A percentile compares a stretch with the other conserved stretches of the same genome.
phyloP scores from a whole-genome alignment of 1,140 invertebrate genomes.

The Zaprionus kolodkinae region DNA sequence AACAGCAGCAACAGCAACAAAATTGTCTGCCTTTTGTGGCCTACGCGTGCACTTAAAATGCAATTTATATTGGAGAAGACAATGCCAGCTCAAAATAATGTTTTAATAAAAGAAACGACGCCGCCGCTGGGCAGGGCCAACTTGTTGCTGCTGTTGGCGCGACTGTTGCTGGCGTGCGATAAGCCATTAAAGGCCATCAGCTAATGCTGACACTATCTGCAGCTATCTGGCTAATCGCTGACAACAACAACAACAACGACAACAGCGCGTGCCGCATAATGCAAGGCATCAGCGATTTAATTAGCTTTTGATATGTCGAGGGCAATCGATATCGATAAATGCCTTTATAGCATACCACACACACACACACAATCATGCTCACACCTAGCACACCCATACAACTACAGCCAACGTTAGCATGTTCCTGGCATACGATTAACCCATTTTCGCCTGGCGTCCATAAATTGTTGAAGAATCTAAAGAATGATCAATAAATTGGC shows the following conservation, averaged over 20 bases:
- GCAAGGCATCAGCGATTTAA: slow-evolving; percentile 60
- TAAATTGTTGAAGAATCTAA: slow-evolving; percentile 50
- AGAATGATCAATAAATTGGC: slow-evolving; percentile 29
- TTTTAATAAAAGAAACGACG: slow-evolving; percentile 70
- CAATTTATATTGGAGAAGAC: slow-evolving; percentile 68
- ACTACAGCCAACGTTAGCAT: slow-evolving; percentile 19
- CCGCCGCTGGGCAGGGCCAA: slow-evolving; percentile 25
- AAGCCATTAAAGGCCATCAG: slow-evolving; percentile 65
- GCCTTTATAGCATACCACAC: slow-evolving; percentile 17
- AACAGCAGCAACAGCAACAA: slow-evolving; percentile 28
- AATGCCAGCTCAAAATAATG: slow-evolving; percentile 67
- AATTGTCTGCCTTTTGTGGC: slow-evolving; percentile 39
- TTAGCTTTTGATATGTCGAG: slow-evolving; percentile 48
- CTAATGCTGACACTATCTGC: slow-evolving; percentile 30
- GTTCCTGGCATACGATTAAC: slow-evolving; percentile 65
- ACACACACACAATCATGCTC: slow-evolving; percentile 1
- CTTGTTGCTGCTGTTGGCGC: slow-evolving; percentile 13
- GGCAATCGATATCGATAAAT: slow-evolving; percentile 21
- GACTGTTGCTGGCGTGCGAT: slow-evolving; percentile 28
- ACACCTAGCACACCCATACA: slow-evolving; percentile 3
- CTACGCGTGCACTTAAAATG: slow-evolving; percentile 73
- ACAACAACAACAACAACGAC: slow-evolving; percentile 37
- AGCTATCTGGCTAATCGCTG: slow-evolving; percentile 56
- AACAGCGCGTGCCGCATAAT: slow-evolving; percentile 51
- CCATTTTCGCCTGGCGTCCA: slow-evolving; percentile 57